Evolutionary conservation across 2,888 invertebrate genomes (phyloP), one percentile per base, ranked within the genome.

Genomic region (Endotricha flammealis): DNA sequence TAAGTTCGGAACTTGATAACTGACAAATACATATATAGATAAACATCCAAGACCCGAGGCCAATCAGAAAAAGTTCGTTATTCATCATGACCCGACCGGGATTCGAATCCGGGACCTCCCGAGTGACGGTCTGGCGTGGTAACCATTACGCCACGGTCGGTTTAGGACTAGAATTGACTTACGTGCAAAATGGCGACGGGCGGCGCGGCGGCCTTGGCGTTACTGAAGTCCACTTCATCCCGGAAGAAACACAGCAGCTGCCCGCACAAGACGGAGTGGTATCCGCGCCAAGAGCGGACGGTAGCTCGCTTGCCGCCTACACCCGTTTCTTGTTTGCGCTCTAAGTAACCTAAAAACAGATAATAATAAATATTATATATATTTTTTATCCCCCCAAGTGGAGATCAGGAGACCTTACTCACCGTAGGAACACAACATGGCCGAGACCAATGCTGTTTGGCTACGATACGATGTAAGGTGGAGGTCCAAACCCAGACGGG

Each of bases 201-300:
- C 0, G 97, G 93, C 2, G 95, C 93, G 0, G 95, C 93, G 0
- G 97, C 97, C 82, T 95, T 94, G 58, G 95, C 93, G 49, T 92
- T 91, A 42, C 91, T 89, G 82, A 97, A 98, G 78, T 97, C 97
- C 52, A 93, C 92, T 64, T 95, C 94, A 69, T 98, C 97, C 66
- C 97, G 94, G 89, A 99, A 99, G 92, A 99, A 99, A 85, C 98
- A 98, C 34, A 99, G 86, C 55, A 98, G 86, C 71, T 99, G 99
- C 0, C 99, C 99, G 69, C 98, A 99, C 12, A 99, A 88, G 36
- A 98, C 98, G 0, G 96, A 94, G 80, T 98, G 96, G 85, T 95
- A 96, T 36, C 90, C 91, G 62, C 98, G 97, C 99, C 99, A 99
- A 0, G 97, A 95, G 3, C 99, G 90, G 3, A 98, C 95, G 0